phyloP scores from a whole-genome alignment of 1,140 invertebrate species.

The Andricus grossulariae region DNA sequence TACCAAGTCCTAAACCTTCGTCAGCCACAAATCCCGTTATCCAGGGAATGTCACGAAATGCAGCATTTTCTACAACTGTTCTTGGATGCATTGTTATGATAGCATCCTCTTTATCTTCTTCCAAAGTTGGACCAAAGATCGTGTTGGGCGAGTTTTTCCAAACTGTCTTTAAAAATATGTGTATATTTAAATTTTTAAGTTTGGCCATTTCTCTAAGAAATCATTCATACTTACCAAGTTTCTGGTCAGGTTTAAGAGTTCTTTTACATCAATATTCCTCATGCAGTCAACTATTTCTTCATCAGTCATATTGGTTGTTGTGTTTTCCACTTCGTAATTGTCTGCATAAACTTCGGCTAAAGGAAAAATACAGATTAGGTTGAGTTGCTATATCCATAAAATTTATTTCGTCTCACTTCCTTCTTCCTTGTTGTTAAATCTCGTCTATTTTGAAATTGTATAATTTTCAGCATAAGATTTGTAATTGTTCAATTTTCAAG shows the following conservation, averaged over 20 bases:
- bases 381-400: no score
- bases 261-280: constrained; percentile 34
- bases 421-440: no score
- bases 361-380: no score
- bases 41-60: constrained; percentile 66
- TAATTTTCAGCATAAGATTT: no score
- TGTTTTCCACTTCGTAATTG: no score
- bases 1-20: constrained; percentile 64
- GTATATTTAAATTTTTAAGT: not conserved
- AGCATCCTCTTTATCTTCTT: constrained; percentile 61
- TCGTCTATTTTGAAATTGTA: no score
- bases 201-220: not conserved
- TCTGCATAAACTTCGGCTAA: no score
- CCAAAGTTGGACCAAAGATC: constrained; percentile 63
- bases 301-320: constrained; percentile 22
- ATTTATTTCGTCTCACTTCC: no score
- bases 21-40: constrained; percentile 60
- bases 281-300: constrained; percentile 58
- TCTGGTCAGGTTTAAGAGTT: not conserved
- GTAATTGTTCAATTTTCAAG: no score
- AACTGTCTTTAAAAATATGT: not conserved
- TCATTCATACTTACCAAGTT: constrained; percentile 20
- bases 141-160: constrained; percentile 29
- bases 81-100: constrained; percentile 62
- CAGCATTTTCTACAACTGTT: constrained; percentile 42